Conservation (phyloP, 2,797 vertebrate genomes). For the Loriculus beryllinus region DNA sequence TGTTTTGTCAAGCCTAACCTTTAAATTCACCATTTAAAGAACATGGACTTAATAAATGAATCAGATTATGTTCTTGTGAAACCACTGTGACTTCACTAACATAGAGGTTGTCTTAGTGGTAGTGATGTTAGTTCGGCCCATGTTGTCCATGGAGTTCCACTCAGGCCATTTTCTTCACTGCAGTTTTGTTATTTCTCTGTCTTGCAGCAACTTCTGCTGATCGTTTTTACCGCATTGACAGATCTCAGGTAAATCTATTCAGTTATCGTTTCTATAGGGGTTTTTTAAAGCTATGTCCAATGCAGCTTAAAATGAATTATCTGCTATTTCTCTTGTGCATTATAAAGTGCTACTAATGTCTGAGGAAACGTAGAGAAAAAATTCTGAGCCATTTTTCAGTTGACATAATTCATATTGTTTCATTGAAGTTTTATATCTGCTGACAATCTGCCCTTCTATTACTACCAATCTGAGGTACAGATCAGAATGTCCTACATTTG, state of each 20-base stretch:
- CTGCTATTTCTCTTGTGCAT: neutral
- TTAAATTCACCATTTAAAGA: neutral
- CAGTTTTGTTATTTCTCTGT: neutral
- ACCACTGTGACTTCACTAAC: neutral
- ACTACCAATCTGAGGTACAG: neutral
- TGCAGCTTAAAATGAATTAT: neutral
- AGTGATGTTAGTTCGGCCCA: neutral
- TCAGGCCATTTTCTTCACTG: neutral
- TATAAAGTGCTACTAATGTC: neutral
- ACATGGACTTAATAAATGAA: neutral
- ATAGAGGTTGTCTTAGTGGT: neutral
- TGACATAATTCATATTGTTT: neutral
- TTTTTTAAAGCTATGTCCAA: neutral
- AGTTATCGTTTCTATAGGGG: rapidly evolving
- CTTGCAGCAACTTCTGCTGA: slow-evolving; percentile 92
- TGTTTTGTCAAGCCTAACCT: neutral
- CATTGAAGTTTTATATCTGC: neutral
- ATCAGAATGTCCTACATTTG: neutral
- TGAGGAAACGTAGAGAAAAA: neutral
- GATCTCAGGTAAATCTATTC: slow-evolving; percentile 88
- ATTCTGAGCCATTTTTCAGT: neutral
- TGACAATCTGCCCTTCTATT: neutral
- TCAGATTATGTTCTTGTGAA: neutral
- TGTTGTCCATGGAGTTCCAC: neutral
- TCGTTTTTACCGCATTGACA: slow-evolving; percentile 96